Percentiles rank a stretch among this genome's conserved stretches.
These are phyloP conservation scores for Parnassius orleans DNA, from an alignment of 2,888 invertebrate genomes.

Conservation along the genomic window DNA sequence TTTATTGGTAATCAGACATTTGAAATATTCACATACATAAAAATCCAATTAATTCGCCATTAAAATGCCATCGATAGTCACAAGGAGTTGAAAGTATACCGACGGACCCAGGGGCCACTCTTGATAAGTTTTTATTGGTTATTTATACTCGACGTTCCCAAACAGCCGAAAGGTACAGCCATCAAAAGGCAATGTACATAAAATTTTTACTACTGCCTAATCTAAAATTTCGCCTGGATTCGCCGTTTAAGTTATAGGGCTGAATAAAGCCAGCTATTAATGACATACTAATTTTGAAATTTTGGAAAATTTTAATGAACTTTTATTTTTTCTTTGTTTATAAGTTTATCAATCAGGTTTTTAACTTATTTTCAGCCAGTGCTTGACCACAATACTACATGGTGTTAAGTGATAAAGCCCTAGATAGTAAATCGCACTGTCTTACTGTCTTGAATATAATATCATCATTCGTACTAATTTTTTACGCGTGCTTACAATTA, in stretches of 20 bases:
- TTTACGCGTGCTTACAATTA: too few relatives aligned
- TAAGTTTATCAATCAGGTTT: too few relatives aligned
- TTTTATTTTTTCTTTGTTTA: too few relatives aligned
- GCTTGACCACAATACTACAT: too few relatives aligned
- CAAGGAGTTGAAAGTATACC: conserved; percentile 17
- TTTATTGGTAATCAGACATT: conserved; percentile 13
- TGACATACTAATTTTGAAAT: background rate
- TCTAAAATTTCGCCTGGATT: conserved; percentile 74
- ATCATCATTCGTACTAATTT: too few relatives aligned
- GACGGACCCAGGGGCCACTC: conserved; percentile 15
- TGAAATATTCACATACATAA: conserved; percentile 44
- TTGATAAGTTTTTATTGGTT: conserved; percentile 34
- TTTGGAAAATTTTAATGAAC: too few relatives aligned
- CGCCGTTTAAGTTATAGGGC: conserved; percentile 44
- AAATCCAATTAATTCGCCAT: conserved; percentile 62
- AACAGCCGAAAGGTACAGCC: conserved; percentile 33
- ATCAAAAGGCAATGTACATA: conserved; percentile 53
- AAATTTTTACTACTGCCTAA: conserved; percentile 67
- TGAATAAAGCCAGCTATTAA: conserved; percentile 38
- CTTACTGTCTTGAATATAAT: too few relatives aligned
- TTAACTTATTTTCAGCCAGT: too few relatives aligned
- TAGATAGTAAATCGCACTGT: too few relatives aligned
- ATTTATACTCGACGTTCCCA: conserved; percentile 34
- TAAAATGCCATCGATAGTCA: conserved; percentile 54
- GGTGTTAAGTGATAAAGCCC: too few relatives aligned